Evolutionary conservation across 2,888 invertebrate genomes (phyloP).

Genomic region (Pristionchus fissidentatus): DNA sequence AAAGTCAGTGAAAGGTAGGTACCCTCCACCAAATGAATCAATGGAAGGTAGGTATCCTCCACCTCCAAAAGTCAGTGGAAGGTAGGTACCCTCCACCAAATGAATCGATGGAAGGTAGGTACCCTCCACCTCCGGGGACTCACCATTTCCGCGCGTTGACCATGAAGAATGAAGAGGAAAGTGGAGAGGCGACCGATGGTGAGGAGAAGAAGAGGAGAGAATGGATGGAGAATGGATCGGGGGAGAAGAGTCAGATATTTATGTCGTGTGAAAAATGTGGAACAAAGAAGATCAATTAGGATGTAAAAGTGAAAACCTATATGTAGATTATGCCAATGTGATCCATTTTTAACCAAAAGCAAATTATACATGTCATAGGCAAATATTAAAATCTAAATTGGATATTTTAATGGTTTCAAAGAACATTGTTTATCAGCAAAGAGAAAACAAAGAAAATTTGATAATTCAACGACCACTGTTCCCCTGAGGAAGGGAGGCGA

Average conservation of each 20-base stretch:
- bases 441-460: too few relatives aligned
- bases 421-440: too few relatives aligned
- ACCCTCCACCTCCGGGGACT: not conserved
- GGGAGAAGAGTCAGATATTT: not conserved
- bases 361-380: too few relatives aligned
- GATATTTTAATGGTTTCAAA: not conserved
- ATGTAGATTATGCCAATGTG: not conserved
- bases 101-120: not conserved
- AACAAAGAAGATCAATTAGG: not conserved
- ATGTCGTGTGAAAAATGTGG: not conserved
- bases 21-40: not conserved
- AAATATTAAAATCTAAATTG: not conserved
- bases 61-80: not conserved
- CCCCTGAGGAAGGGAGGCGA: too few relatives aligned
- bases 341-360: too few relatives aligned
- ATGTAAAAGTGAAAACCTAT: not conserved
- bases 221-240: not conserved
- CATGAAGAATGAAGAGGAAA: not conserved
- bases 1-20: not conserved
- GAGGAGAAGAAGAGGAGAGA: not conserved
- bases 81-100: not conserved
- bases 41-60: not conserved
- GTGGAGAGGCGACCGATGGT: not conserved
- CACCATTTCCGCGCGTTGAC: conserved; percentile 19
- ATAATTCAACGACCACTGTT: too few relatives aligned